phyloP scores from a whole-genome alignment of 2,797 vertebrate species.

The Platalea minor region DNA sequence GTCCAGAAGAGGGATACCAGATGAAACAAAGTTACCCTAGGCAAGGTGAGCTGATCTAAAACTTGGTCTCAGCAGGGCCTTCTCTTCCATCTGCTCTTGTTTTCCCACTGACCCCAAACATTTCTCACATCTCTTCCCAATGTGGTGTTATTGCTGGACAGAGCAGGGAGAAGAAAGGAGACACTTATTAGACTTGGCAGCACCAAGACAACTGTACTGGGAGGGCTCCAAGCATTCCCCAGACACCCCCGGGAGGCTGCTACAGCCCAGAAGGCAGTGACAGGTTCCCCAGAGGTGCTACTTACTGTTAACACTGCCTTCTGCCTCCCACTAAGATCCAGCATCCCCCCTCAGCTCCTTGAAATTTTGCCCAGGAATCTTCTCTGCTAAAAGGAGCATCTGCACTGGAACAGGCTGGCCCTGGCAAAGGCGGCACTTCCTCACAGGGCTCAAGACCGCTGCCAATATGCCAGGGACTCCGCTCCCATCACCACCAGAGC shows the following conservation, averaged over 20 bases:
- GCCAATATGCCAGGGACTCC: background rate
- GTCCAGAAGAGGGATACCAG: constrained; percentile 7
- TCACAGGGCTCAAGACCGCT: background rate
- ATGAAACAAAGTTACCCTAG: constrained; percentile 39
- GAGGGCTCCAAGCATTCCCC: background rate
- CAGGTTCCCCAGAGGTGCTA: background rate
- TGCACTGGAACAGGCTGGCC: background rate
- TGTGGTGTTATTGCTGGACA: constrained; percentile 69
- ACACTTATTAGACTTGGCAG: background rate
- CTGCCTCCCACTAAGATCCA: background rate
- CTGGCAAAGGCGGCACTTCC: background rate
- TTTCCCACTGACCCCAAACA: background rate
- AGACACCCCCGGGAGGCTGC: background rate
- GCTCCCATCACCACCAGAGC: background rate
- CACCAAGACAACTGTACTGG: background rate
- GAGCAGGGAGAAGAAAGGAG: constrained; percentile 37
- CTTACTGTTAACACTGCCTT: background rate
- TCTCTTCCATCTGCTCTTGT: constrained; percentile 53
- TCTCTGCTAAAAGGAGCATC: background rate
- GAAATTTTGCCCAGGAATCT: background rate
- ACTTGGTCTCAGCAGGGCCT: constrained; percentile 28
- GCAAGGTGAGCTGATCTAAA: constrained; percentile 50
- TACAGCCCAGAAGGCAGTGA: background rate
- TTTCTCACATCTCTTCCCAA: constrained; percentile 9
- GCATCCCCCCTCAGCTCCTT: background rate